Evolutionary conservation across 23 tunicate species (phyloP).

Genomic region (Styela clava): DNA sequence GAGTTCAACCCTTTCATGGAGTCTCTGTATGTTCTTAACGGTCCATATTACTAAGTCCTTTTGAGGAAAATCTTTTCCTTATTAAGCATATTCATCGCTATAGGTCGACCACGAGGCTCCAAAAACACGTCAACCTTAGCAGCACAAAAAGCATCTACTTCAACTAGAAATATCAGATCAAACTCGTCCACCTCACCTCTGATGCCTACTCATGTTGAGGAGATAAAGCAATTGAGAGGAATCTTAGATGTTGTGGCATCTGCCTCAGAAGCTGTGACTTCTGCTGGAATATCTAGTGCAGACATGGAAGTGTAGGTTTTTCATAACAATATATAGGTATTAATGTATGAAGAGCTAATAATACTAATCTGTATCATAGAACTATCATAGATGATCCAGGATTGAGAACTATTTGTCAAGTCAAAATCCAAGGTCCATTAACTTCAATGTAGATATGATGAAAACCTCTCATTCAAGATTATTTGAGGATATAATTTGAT

Average conservation of each 20-base stretch:
- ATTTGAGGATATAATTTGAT: too few relatives aligned
- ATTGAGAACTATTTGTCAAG: too few relatives aligned
- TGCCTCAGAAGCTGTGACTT: conserved; percentile 11
- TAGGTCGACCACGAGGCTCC: conserved; percentile 51
- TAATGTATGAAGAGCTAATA: not conserved
- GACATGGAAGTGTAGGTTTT: not conserved
- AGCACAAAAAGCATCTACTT: not conserved
- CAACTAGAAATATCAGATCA: not conserved
- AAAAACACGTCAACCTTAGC: conserved; percentile 3
- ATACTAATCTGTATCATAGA: too few relatives aligned
- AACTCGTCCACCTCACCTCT: not conserved
- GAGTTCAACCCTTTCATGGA: too few relatives aligned
- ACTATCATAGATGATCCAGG: too few relatives aligned
- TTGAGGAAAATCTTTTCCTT: too few relatives aligned
- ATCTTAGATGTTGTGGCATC: conserved; percentile 15
- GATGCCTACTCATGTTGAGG: not conserved
- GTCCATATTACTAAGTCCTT: too few relatives aligned
- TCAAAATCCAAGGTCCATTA: not conserved
- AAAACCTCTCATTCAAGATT: too few relatives aligned
- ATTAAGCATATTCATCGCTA: too few relatives aligned
- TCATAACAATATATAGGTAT: too few relatives aligned
- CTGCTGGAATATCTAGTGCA: not conserved
- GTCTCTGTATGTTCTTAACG: too few relatives aligned
- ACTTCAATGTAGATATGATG: too few relatives aligned
- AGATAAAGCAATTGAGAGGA: not conserved